Evolutionary conservation across 37 sponge, comb jelly and placozoan genomes (phyloP).

Genomic region (Chondrosia reniformis): DNA sequence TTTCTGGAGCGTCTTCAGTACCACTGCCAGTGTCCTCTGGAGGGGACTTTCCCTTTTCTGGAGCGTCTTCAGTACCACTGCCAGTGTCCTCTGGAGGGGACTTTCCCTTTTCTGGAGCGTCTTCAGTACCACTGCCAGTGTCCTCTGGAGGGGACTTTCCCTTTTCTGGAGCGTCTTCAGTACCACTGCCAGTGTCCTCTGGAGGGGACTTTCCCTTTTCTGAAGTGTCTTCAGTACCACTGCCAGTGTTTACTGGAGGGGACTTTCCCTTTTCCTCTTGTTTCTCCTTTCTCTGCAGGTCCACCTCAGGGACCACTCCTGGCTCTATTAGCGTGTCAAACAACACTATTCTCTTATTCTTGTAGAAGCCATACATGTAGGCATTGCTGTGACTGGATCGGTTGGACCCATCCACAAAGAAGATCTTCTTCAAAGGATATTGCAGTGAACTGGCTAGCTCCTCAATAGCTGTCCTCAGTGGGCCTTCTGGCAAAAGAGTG

Average conservation of each 20-base stretch:
- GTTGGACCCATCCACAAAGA: slow-evolving; percentile 88
- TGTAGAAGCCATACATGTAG: slow-evolving; percentile 95
- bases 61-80: no score
- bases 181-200: neutral
- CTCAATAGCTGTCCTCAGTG: slow-evolving; percentile 70
- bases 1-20: no score
- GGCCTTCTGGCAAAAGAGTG: slow-evolving; percentile 85
- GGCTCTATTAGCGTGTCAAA: slow-evolving; percentile 91
- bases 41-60: no score
- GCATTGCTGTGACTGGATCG: slow-evolving; percentile 96
- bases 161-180: neutral
- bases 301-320: slow-evolving; percentile 33
- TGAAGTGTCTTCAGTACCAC: neutral
- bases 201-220: neutral
- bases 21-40: no score
- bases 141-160: neutral
- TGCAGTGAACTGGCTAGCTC: slow-evolving; percentile 57
- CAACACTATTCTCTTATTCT: slow-evolving; percentile 91
- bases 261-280: slow-evolving; percentile 4
- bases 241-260: neutral
- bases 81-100: no score
- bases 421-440: slow-evolving; percentile 89
- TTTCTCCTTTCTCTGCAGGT: slow-evolving; percentile 2
- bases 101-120: neutral
- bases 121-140: neutral